Evolutionary conservation across 2,797 vertebrate genomes (phyloP).

Genomic region (Bovichtus diacanthus): DNA sequence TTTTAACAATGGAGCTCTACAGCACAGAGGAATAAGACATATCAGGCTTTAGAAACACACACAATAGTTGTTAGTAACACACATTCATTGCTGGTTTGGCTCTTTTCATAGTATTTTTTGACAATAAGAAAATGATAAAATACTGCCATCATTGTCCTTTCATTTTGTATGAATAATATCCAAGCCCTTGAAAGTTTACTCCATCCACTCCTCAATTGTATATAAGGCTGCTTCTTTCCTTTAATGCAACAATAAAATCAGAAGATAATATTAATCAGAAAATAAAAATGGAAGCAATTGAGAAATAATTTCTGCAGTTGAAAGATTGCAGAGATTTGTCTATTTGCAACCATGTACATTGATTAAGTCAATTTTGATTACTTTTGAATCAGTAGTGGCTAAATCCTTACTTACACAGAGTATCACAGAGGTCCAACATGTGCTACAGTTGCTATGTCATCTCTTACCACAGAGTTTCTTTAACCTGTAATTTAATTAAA

Average conservation of each 20-base stretch:
- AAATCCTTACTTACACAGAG: neutral
- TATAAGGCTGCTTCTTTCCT: neutral
- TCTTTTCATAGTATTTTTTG: neutral
- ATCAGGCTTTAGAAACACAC: neutral
- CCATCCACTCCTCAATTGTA: neutral
- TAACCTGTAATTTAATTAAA: constrained; percentile 39
- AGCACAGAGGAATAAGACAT: neutral
- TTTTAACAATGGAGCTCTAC: neutral
- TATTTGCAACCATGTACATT: neutral
- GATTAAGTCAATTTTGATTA: neutral
- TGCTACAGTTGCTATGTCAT: constrained; percentile 4
- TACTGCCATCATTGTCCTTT: neutral
- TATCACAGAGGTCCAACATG: neutral
- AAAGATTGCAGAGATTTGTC: neutral
- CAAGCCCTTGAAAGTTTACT: neutral
- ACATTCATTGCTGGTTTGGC: neutral
- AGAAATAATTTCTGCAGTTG: neutral
- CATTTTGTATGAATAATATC: neutral
- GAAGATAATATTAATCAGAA: neutral
- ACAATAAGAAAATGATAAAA: neutral
- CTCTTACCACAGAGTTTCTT: constrained; percentile 6
- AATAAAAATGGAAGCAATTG: neutral
- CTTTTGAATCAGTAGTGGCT: neutral
- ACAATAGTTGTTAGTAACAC: neutral
- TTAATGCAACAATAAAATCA: neutral